These are phyloP conservation scores for Aythya baeri DNA, from an alignment of 2,113 vertebrate genomes.

Conservation along the genomic window DNA sequence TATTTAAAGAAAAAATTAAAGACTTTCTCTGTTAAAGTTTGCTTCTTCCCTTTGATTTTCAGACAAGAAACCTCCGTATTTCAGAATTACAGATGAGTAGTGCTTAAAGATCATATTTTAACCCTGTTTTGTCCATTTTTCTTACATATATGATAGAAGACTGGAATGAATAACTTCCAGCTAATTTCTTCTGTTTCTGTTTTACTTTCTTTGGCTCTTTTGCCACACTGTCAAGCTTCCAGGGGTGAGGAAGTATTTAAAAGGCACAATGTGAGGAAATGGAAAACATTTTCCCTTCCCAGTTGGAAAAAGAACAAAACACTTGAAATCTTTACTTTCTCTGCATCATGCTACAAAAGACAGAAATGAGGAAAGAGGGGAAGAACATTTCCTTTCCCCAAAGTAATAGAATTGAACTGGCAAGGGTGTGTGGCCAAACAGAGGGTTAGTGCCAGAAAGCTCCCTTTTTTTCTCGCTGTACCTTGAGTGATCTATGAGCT, in stretches of 20 bases:
- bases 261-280: background rate
- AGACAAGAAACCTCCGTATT: background rate
- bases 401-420: background rate
- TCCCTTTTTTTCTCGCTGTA: background rate
- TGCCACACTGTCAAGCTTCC: background rate
- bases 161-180: background rate
- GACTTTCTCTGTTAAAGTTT: background rate
- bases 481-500: background rate
- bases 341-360: background rate
- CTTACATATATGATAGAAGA: background rate
- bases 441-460: background rate
- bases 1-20: background rate
- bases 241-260: background rate
- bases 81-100: background rate
- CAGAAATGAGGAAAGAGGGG: background rate
- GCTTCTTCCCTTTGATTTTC: background rate
- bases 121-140: rapidly evolving
- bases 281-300: background rate
- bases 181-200: background rate
- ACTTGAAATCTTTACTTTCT: background rate
- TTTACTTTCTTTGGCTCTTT: background rate
- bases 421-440: background rate
- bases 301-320: background rate
- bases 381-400: background rate
- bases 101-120: constrained; percentile 27